Evolutionary conservation across 2,113 vertebrate genomes (phyloP), one percentile per base, ranked within the genome.

Genomic region (Petromus typicus): DNA sequence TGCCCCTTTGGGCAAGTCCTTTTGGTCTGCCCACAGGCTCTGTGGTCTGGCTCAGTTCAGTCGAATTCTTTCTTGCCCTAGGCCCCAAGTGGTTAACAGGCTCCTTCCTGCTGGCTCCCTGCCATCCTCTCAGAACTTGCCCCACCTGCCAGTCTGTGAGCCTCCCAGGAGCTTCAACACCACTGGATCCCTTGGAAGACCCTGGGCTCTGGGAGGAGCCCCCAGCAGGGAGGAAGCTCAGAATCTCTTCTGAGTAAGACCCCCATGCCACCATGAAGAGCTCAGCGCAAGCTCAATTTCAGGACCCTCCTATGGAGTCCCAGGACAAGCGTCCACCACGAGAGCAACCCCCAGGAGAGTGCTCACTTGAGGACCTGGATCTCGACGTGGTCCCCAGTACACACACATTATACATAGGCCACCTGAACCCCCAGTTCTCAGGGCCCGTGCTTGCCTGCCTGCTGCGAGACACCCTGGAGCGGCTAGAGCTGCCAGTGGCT

Each of bases 401-500:
- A 1, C 87, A 84, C 22, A 25, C 93, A 0, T 93, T 89, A 0
- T 97, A 94, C 11, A 76, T 97, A 71, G 96, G 91, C 30, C 97
- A 98, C 95, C 83, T 97, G 69, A 98, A 98, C 85, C 98, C 97
- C 32, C 97, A 96, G 83, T 97, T 97, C 93, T 75, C 82, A 0
- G 85, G 3, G 0, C 97, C 98, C 0, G 95, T 96, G 61, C 97
- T 97, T 32, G 23, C 94, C 16, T 97, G 67, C 80, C 86, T 97
- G 71, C 78, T 98, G 45, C 96, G 98, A 43, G 98, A 98, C 43
- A 61, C 97, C 27, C 83, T 97, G n/a, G 95, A 98, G 43, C 64
- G n/a, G 0, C 90, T 97, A 1, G 86, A 90, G 17, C 79, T 92
- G 40, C 93, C 25, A 0, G 93, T 97, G 56, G 92, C 92, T 0